Evolutionary conservation across 2,888 invertebrate genomes (phyloP).

Genomic region (Dasypolia templi): DNA sequence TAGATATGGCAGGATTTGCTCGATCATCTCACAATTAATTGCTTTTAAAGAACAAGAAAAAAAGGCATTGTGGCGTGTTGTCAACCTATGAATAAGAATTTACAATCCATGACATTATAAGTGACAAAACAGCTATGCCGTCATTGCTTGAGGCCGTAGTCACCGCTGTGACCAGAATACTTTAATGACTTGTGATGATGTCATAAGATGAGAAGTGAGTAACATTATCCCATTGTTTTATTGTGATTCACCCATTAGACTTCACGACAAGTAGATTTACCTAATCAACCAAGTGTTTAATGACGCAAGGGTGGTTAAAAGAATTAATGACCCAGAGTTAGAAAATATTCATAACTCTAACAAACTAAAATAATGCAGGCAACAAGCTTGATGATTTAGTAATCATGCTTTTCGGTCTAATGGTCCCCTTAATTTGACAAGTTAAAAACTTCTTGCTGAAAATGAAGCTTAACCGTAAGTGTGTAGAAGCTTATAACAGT

Average conservation of each 20-base stretch:
- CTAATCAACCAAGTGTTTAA: slow-evolving; percentile 23
- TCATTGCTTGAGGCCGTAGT: slow-evolving; percentile 44
- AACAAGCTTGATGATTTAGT: not conserved
- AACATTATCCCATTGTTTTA: slow-evolving; percentile 54
- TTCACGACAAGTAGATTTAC: slow-evolving; percentile 33
- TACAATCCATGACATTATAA: not conserved
- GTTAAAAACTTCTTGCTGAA: slow-evolving; percentile 22
- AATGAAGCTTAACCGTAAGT: slow-evolving; percentile 7
- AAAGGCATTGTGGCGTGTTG: not conserved
- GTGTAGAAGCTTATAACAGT: slow-evolving; percentile 23
- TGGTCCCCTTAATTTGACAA: slow-evolving; percentile 10
- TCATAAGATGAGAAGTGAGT: slow-evolving; percentile 57
- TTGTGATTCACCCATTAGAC: slow-evolving; percentile 38
- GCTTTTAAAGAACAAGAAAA: not conserved
- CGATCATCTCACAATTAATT: not conserved
- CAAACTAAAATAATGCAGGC: not conserved
- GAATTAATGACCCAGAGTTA: not conserved
- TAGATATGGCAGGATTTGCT: not conserved
- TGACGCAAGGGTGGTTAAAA: slow-evolving; percentile 21
- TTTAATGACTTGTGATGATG: slow-evolving; percentile 65
- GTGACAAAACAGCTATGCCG: slow-evolving; percentile 43
- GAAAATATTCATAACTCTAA: too few species aligned
- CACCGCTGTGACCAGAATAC: slow-evolving; percentile 61
- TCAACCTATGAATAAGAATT: not conserved
- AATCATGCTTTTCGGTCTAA: not conserved